Evolutionary conservation across 64 coral and sea anemone genomes (phyloP).

Genomic region (Catalaphyllia jardinei): DNA sequence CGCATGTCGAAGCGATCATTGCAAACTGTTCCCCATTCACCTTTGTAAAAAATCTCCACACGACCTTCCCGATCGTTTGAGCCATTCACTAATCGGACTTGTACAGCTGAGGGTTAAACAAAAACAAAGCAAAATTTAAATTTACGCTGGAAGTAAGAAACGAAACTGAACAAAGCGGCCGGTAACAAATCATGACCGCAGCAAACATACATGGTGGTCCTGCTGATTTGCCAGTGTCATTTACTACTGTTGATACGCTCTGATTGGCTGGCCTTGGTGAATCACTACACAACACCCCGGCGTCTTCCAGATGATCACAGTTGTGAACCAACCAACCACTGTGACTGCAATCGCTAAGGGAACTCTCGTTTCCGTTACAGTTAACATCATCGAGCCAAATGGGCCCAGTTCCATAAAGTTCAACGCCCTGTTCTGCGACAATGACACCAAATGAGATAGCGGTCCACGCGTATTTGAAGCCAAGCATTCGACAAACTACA

Average conservation of each 20-base stretch:
- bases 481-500: slow-evolving; percentile 41
- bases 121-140: background rate
- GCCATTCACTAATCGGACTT: slow-evolving; percentile 32
- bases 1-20: slow-evolving; percentile 41
- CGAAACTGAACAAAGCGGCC: background rate
- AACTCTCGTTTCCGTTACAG: slow-evolving; percentile 9
- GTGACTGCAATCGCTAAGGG: background rate
- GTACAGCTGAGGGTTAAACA: background rate
- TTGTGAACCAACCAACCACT: slow-evolving; percentile 23
- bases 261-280: background rate
- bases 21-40: slow-evolving; percentile 70
- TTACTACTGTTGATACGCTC: background rate
- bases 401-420: background rate
- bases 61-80: slow-evolving; percentile 45
- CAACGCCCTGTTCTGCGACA: background rate
- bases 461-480: background rate
- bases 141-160: background rate
- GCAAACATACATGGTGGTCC: background rate
- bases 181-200: background rate
- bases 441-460: background rate
- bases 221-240: slow-evolving; percentile 1
- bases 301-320: slow-evolving; percentile 28
- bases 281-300: slow-evolving; percentile 12
- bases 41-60: slow-evolving; percentile 52
- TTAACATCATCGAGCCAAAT: slow-evolving; percentile 37